These are phyloP conservation scores for Orcinus orca DNA, from an alignment of 2,113 vertebrate genomes.

Conservation along the genomic window DNA sequence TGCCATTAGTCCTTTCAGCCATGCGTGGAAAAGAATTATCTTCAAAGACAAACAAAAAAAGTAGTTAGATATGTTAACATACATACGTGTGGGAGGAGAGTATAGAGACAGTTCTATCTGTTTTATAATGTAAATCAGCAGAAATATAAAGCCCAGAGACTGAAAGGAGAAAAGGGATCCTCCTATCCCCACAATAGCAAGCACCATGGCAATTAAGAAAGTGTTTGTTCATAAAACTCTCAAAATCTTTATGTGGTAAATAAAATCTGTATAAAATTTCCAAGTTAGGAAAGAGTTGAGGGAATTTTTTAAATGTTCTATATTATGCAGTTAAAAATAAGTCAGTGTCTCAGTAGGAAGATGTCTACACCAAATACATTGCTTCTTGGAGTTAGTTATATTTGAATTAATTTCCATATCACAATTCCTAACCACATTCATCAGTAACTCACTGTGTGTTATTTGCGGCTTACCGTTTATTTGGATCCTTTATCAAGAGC, in stretches of 20 bases:
- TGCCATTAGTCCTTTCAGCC: neutral
- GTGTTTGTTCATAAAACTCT: neutral
- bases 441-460: neutral
- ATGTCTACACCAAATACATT: slow-evolving; percentile 26
- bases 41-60: neutral
- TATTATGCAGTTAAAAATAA: slow-evolving; percentile 57
- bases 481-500: slow-evolving; percentile 98
- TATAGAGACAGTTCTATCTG: neutral
- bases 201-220: neutral
- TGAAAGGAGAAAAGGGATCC: neutral
- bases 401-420: slow-evolving; percentile 41
- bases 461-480: slow-evolving; percentile 90
- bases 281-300: neutral
- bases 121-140: neutral
- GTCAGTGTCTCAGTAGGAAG: neutral
- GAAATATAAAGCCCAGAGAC: neutral
- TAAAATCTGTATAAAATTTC: slow-evolving; percentile 25
- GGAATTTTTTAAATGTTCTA: neutral
- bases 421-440: neutral
- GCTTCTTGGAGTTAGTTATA: neutral
- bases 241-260: neutral
- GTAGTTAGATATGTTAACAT: neutral
- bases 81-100: neutral
- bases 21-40: neutral
- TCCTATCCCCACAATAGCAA: neutral